Evolutionary conservation across 2,888 invertebrate genomes (phyloP).

Genomic region (Xylota segnis): DNA sequence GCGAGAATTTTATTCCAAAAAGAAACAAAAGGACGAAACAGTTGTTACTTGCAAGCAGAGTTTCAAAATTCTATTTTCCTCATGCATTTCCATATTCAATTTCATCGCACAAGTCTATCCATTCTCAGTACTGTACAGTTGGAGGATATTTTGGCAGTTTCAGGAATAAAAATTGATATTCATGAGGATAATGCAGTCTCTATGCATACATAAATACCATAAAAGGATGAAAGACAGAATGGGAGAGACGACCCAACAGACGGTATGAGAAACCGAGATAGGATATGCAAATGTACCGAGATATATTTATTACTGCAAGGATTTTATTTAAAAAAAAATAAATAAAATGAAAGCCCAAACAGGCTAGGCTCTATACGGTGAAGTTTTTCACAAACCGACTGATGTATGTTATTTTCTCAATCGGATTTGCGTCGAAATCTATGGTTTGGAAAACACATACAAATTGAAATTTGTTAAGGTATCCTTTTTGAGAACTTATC

Average conservation of each 20-base stretch:
- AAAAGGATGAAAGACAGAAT: slow-evolving; percentile 14
- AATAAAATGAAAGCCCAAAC: neutral
- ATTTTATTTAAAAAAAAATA: neutral
- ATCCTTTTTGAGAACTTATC: neutral
- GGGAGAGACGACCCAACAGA: neutral
- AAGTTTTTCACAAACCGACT: slow-evolving; percentile 35
- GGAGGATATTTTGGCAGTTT: slow-evolving; percentile 61
- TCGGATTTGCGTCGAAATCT: slow-evolving; percentile 35
- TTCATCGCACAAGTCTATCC: neutral
- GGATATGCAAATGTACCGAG: slow-evolving; percentile 64
- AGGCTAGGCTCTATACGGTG: slow-evolving; percentile 11
- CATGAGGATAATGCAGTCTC: slow-evolving; percentile 70
- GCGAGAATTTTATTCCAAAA: neutral
- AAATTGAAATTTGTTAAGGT: slow-evolving; percentile 28
- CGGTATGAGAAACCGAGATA: slow-evolving; percentile 41
- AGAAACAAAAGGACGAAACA: neutral
- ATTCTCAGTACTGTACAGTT: slow-evolving; percentile 34
- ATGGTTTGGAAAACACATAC: slow-evolving; percentile 39
- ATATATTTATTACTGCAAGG: slow-evolving; percentile 37
- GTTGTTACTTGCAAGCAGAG: neutral
- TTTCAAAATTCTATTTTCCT: slow-evolving; percentile 17
- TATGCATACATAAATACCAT: slow-evolving; percentile 49
- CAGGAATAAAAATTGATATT: slow-evolving; percentile 61
- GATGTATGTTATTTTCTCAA: slow-evolving; percentile 28
- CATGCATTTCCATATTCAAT: slow-evolving; percentile 45